phyloP scores from a whole-genome alignment of 2,797 vertebrate species.

The Calcarius lapponicus region DNA sequence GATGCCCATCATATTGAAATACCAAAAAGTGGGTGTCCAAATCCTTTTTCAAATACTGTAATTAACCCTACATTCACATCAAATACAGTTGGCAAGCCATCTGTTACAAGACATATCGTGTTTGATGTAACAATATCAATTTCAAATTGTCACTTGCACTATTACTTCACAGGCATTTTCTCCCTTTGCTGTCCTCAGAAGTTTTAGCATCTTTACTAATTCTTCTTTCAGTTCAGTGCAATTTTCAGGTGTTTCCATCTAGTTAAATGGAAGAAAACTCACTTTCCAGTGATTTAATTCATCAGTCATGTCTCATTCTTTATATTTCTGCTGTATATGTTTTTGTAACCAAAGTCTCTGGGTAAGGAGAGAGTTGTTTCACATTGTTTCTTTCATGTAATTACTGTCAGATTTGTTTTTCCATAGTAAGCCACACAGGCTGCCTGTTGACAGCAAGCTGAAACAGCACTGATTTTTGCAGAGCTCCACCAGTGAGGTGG shows the following conservation, averaged over 20 bases:
- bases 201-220: background rate
- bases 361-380: background rate
- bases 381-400: background rate
- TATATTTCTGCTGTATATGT: background rate
- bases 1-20: background rate
- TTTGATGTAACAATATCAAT: background rate
- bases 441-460: background rate
- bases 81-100: conserved; percentile 3
- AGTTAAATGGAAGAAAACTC: background rate
- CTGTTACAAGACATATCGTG: background rate
- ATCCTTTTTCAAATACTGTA: conserved; percentile 12
- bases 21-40: conserved; percentile 20
- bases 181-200: background rate
- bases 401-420: background rate
- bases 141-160: background rate
- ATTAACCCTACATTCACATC: conserved; percentile 1
- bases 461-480: background rate
- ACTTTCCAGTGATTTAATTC: background rate
- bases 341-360: background rate
- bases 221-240: background rate
- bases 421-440: background rate
- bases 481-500: background rate
- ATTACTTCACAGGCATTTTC: background rate
- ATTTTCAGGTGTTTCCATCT: background rate
- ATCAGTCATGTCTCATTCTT: background rate